Percentiles rank a stretch among this genome's conserved stretches.
These are phyloP conservation scores for Chamaea fasciata DNA, from an alignment of 2,113 vertebrate species.

Conservation along the genomic window DNA sequence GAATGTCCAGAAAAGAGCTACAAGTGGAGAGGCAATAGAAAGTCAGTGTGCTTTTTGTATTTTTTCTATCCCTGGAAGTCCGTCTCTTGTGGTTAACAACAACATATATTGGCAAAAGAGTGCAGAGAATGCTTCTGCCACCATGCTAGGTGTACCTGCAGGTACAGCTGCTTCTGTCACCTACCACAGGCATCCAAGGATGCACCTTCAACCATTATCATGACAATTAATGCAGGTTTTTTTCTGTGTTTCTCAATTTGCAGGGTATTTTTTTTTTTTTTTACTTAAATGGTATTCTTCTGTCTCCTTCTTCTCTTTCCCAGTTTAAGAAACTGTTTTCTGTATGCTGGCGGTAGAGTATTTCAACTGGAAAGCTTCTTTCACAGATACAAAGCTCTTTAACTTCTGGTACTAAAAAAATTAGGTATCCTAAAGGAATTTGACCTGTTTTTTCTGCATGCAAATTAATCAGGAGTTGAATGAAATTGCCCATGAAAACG, in stretches of 20 bases:
- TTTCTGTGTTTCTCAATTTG: background rate
- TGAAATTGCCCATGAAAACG: background rate
- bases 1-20: background rate
- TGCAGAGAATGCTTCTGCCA: background rate
- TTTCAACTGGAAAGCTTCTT: background rate
- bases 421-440: background rate
- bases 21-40: background rate
- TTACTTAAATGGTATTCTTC: background rate
- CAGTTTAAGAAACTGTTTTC: background rate
- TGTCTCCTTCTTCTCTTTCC: background rate
- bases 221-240: background rate
- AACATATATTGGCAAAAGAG: background rate
- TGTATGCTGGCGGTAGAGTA: background rate
- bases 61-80: background rate
- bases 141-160: fast-evolving
- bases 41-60: background rate
- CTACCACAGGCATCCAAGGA: background rate
- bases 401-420: background rate
- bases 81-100: background rate
- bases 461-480: background rate
- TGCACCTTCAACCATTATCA: background rate
- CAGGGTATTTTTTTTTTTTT: background rate
- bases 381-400: background rate
- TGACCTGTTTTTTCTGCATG: background rate
- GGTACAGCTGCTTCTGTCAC: background rate